Evolutionary conservation across 2,797 vertebrate genomes (phyloP).

Genomic region (Centroberyx gerrardi): DNA sequence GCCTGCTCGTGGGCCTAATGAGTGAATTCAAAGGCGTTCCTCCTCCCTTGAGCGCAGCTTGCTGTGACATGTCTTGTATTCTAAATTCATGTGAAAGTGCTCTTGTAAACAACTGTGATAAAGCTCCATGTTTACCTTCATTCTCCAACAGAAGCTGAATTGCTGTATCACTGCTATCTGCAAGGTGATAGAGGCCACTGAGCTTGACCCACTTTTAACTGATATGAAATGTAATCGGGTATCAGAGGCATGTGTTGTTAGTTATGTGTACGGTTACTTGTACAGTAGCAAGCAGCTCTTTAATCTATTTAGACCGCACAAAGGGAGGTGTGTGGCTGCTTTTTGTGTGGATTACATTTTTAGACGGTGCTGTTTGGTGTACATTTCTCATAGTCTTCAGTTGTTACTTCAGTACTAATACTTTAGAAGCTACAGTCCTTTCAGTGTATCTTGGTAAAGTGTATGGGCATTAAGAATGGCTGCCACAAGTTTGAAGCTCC

Average conservation of each 20-base stretch:
- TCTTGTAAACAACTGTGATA: neutral
- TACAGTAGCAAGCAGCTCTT: neutral
- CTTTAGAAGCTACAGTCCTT: neutral
- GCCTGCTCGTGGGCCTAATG: constrained; percentile 4
- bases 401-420: neutral
- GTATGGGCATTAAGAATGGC: neutral
- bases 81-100: neutral
- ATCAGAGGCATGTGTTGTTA: neutral
- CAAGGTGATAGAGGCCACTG: neutral
- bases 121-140: neutral
- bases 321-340: neutral
- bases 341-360: neutral
- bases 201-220: constrained; percentile 15
- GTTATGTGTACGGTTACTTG: neutral
- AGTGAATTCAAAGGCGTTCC: neutral
- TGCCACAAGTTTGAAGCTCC: neutral
- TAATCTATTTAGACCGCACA: neutral
- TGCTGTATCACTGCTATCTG: neutral
- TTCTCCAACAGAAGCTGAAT: neutral
- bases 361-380: neutral
- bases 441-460: neutral
- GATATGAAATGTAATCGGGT: constrained; percentile 15
- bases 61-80: constrained; percentile 24
- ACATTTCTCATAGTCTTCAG: neutral
- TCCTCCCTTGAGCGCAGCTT: neutral